Percentiles rank a stretch among this genome's conserved stretches.
Evolutionary conservation across 2,888 invertebrate species (phyloP).

Genomic region (Drosophila nigritarsus): DNA sequence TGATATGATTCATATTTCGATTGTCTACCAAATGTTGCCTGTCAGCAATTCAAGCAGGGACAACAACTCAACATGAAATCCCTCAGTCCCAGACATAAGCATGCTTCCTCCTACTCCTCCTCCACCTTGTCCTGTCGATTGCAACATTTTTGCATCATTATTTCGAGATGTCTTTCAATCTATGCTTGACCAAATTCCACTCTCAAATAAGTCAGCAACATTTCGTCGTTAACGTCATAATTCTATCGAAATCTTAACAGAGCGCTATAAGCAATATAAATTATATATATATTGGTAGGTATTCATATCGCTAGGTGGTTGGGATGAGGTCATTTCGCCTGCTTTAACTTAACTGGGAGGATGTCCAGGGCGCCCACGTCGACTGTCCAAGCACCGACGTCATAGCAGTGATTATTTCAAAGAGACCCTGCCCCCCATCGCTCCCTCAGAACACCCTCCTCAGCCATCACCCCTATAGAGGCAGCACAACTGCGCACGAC

Average conservation of each 20-base stretch:
- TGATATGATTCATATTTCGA: background rate
- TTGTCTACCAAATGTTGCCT: background rate
- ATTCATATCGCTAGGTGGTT: background rate
- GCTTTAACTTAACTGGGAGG: background rate
- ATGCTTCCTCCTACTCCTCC: background rate
- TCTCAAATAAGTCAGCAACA: background rate
- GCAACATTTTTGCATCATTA: background rate
- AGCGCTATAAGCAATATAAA: background rate
- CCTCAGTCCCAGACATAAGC: background rate
- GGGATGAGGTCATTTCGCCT: conserved; percentile 6
- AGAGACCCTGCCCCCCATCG: conserved; percentile 4
- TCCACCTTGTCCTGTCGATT: background rate
- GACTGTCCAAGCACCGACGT: conserved; percentile 38
- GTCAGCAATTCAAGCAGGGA: background rate
- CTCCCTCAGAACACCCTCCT: background rate
- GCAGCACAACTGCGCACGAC: conserved; percentile 50
- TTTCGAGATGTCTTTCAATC: background rate
- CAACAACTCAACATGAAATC: background rate
- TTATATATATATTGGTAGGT: background rate
- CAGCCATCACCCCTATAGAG: background rate
- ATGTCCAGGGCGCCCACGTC: conserved; percentile 27
- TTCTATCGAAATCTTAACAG: background rate
- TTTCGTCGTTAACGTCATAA: conserved; percentile 1
- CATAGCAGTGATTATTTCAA: conserved; percentile 50
- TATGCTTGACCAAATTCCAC: background rate